Conservation (phyloP, 2,797 vertebrate genomes). For the Oceanodroma leucorhoa region DNA sequence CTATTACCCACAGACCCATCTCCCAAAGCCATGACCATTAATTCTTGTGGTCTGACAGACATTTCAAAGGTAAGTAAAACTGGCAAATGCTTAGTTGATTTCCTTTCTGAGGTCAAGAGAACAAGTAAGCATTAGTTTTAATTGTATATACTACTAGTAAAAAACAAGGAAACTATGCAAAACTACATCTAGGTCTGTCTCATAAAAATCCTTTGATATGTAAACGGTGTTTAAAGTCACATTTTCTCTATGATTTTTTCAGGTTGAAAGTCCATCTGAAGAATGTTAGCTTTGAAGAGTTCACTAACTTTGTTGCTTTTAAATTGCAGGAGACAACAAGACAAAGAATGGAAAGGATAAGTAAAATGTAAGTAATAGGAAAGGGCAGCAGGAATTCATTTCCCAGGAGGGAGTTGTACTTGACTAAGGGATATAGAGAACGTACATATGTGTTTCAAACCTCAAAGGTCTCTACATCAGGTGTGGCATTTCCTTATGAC, state of each 20-base stretch:
- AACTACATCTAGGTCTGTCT: slow-evolving; percentile 6
- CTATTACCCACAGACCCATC: slow-evolving; percentile 54
- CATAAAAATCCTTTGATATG: slow-evolving; percentile 23
- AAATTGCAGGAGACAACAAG: slow-evolving; percentile 82
- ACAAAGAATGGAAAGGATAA: slow-evolving; percentile 86
- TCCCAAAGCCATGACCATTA: slow-evolving; percentile 47
- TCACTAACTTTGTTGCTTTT: slow-evolving; percentile 71
- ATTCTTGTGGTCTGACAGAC: slow-evolving; percentile 69
- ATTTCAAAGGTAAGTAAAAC: slow-evolving; percentile 75
- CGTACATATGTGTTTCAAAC: slow-evolving; percentile 64
- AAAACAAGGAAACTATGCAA: slow-evolving; percentile 32
- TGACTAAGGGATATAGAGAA: slow-evolving; percentile 25
- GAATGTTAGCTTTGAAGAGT: slow-evolving; percentile 59
- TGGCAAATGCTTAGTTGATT: slow-evolving; percentile 33
- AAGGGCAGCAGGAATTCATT: slow-evolving; percentile 67
- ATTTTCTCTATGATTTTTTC: slow-evolving; percentile 31
- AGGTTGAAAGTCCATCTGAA: slow-evolving; percentile 45
- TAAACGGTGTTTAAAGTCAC: slow-evolving; percentile 28
- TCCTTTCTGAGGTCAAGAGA: slow-evolving; percentile 55
- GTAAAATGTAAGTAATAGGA: slow-evolving; percentile 84
- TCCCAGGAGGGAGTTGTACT: slow-evolving; percentile 55
- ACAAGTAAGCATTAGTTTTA: slow-evolving; percentile 42
- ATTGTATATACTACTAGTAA: neutral
- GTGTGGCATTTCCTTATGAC: slow-evolving; percentile 75
- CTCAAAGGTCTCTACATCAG: slow-evolving; percentile 65